Base-by-base conservation (phyloP, 2,113 vertebrate genomes). In the Vulpes ferrilata region DNA sequence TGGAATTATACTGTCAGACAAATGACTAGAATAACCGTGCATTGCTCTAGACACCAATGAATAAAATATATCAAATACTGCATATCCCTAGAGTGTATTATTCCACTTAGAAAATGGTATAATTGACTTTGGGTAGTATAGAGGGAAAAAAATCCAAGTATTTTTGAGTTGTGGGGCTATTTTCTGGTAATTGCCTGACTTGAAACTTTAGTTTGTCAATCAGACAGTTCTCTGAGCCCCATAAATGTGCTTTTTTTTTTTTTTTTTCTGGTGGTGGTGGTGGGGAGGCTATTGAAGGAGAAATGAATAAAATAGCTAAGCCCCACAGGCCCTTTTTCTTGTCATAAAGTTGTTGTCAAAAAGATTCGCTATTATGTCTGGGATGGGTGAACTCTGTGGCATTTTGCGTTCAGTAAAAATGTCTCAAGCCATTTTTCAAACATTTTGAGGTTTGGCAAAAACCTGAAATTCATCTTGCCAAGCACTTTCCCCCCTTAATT, bases 401-500 rank as follows among this genome's bases (percentile, higher is more conserved):
- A 96, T 95, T 96, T 93, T 88, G 71, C 17, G 35, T 98, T 98
- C 96, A 93, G 97, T 90, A 94, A 97, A 97, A 98, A 97, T 23
- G 71, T 97, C 97, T 98, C 92, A 89, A 96, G 55, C 92, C 96
- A 97, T 98, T 98, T 98, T 97, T 98, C 97, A 97, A 96, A 94
- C 97, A 93, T 97, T 98, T 93, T 98, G 98, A 98, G 97, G 97
- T 97, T 98, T 98, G 98, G 97, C 96, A 98, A 74, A 92, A 96
- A 86, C 88, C 95, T 97, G 97, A 98, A 97, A 97, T 94, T 94
- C 95, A 94, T 98, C 97, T 94, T 97, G 95, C 97, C 97, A 97
- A 97, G 95, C 97, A 96, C 97, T 96, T 93, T 64, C 57, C 87
- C 95, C 90, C 88, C 88, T 97, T 97, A 97, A 98, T 98, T 98